phyloP scores from a whole-genome alignment of 2,888 invertebrate genomes.

The Amblyjoppa proteus region DNA sequence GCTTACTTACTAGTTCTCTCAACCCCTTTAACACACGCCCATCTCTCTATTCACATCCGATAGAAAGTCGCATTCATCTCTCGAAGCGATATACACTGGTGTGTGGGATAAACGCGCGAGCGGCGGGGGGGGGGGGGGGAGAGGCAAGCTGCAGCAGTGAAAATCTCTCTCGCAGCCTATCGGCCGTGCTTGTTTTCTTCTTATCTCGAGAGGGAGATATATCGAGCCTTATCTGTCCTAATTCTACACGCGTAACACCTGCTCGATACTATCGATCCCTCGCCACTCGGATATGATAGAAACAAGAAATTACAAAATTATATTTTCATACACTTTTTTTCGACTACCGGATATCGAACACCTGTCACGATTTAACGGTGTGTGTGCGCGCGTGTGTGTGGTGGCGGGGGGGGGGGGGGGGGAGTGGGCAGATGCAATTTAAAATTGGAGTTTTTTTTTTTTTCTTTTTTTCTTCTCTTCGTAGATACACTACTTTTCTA shows the following conservation, averaged over 20 bases:
- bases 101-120: slow-evolving; percentile 72
- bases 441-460: neutral
- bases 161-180: slow-evolving; percentile 6
- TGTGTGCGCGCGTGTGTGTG: neutral
- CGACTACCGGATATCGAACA: slow-evolving; percentile 69
- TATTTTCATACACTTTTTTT: neutral
- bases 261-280: neutral
- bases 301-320: neutral
- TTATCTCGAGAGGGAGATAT: neutral
- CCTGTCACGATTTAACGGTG: slow-evolving; percentile 62
- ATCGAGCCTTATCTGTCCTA: neutral
- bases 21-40: slow-evolving; percentile 56
- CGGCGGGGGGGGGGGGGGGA: slow-evolving; percentile 53
- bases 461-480: neutral
- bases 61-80: slow-evolving; percentile 76
- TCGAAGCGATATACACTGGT: slow-evolving; percentile 67
- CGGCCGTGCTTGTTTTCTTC: slow-evolving; percentile 2
- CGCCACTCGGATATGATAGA: neutral
- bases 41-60: slow-evolving; percentile 64
- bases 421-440: slow-evolving; percentile 2
- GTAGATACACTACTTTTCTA: neutral
- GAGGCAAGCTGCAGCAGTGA: slow-evolving; percentile 6
- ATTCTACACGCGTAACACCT: slow-evolving; percentile 5
- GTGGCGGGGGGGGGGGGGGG: too few relatives aligned
- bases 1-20: slow-evolving; percentile 2